Conservation (phyloP, 2,113 vertebrate genomes). For the Rostratula benghalensis region DNA sequence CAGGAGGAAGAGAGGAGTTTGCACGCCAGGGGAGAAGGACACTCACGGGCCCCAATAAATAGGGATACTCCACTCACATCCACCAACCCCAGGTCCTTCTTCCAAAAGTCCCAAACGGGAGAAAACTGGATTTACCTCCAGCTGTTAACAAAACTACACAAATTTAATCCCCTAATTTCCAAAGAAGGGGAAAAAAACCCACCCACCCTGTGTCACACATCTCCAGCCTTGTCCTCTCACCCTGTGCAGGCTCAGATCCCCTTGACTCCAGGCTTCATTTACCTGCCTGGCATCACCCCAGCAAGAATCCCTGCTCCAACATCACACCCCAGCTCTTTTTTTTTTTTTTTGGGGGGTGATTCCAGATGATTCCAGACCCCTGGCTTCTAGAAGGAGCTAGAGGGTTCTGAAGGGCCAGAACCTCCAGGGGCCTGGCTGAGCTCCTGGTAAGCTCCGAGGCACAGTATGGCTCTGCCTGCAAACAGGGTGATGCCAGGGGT, state of each 20-base stretch:
- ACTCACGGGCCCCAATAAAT: accelerated
- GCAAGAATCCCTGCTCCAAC: not conserved
- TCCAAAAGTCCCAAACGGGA: not conserved
- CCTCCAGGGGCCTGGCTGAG: accelerated
- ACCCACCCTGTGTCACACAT: accelerated
- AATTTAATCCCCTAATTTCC: not conserved
- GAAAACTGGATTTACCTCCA: not conserved
- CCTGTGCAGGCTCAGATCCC: not conserved
- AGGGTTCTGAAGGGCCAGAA: not conserved
- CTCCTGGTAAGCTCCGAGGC: accelerated
- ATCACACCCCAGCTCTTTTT: not conserved
- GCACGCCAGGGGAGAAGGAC: not conserved
- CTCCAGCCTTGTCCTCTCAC: not conserved
- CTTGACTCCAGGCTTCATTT: not conserved
- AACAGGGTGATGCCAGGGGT: not conserved
- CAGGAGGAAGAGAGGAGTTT: not conserved
- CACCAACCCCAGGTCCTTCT: accelerated
- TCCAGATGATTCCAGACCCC: not conserved
- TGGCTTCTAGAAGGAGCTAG: not conserved
- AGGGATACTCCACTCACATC: accelerated
- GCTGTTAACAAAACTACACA: not conserved
- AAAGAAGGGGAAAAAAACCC: not conserved
- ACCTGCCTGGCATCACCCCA: not conserved
- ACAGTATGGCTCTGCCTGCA: not conserved
- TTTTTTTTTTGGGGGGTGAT: not conserved